Conservation (phyloP, 92 coral and sea anemone genomes). For the Epizoanthus fatuus region DNA sequence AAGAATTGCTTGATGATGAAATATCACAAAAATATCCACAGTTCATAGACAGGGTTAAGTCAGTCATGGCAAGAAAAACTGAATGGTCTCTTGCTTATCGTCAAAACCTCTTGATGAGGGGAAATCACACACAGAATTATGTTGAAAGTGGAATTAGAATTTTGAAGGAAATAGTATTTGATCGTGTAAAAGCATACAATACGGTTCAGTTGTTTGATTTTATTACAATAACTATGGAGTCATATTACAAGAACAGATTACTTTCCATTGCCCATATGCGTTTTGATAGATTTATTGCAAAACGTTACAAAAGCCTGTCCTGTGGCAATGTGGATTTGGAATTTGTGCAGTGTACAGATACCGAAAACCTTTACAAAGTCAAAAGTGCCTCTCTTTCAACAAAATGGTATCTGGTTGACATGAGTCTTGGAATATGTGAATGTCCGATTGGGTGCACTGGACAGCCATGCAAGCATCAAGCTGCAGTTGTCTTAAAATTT, state of each 20-base stretch:
- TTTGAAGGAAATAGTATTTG: constrained; percentile 3
- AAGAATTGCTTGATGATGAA: constrained; percentile 4
- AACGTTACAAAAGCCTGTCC: not conserved
- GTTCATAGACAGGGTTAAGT: constrained; percentile 2
- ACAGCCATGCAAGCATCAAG: constrained; percentile 26
- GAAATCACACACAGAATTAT: constrained; percentile 6
- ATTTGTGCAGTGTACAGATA: not conserved
- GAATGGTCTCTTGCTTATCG: constrained; percentile 17
- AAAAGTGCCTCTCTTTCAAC: constrained; percentile 16
- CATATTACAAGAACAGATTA: constrained; percentile 12
- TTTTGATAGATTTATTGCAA: constrained; percentile 11
- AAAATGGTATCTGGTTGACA: constrained; percentile 19
- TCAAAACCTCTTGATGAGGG: not conserved
- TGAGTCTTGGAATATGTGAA: constrained; percentile 16
- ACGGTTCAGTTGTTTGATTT: constrained; percentile 11
- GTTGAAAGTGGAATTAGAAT: constrained; percentile 12
- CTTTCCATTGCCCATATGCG: constrained; percentile 13
- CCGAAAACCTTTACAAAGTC: constrained; percentile 3
- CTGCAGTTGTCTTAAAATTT: not conserved
- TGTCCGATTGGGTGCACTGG: constrained; percentile 20
- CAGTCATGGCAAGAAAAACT: not conserved
- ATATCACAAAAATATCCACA: constrained; percentile 4
- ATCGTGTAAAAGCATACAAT: constrained; percentile 8
- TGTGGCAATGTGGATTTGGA: constrained; percentile 1
- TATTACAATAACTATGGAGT: not conserved